These are phyloP conservation scores for Isurus oxyrinchus DNA, from an alignment of 2,113 vertebrate genomes.

Conservation along the genomic window DNA sequence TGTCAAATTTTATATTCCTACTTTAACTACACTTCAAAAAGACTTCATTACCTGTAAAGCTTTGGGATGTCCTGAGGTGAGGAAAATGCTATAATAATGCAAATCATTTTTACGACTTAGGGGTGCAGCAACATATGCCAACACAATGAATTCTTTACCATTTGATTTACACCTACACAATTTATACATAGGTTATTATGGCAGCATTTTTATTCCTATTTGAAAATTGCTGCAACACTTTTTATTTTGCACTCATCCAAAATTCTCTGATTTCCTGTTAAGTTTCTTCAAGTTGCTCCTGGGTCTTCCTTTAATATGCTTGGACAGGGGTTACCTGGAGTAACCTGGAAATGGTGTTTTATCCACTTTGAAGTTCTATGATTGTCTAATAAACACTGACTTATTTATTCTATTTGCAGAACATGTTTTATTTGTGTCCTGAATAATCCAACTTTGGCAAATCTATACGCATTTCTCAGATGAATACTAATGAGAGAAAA, in stretches of 20 bases:
- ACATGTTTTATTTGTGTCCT: neutral
- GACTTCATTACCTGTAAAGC: neutral
- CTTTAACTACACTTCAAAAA: neutral
- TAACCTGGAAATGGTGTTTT: neutral
- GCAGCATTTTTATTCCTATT: neutral
- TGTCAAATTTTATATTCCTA: neutral
- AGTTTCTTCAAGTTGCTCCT: neutral
- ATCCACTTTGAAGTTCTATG: neutral
- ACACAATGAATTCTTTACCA: neutral
- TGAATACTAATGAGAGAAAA: neutral
- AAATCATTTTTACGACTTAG: neutral
- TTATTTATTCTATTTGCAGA: neutral
- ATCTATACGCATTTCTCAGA: neutral
- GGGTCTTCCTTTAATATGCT: neutral
- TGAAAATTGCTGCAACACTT: neutral
- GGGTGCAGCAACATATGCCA: neutral
- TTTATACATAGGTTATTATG: neutral
- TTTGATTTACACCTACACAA: neutral
- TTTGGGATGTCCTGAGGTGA: neutral
- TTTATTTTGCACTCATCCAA: neutral
- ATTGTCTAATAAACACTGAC: neutral
- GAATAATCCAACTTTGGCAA: neutral
- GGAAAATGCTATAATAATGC: neutral
- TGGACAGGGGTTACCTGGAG: neutral
- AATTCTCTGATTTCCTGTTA: neutral